Base-by-base conservation (phyloP, 2,113 vertebrate species). In the Mionectes macconnelli region DNA sequence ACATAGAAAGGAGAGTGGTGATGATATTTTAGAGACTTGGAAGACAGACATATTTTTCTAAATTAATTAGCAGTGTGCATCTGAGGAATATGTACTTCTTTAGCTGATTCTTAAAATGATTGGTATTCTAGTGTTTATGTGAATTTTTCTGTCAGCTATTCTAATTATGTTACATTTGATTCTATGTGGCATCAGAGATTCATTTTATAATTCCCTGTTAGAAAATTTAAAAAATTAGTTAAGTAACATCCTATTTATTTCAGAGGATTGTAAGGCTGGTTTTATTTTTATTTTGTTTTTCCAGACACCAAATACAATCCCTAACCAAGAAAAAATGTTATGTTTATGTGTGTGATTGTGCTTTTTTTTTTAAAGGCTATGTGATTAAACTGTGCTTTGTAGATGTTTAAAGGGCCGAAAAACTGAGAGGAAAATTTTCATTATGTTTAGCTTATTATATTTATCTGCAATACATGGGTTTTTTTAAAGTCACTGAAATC, bases 151-250 rank as follows among this genome's bases (percentile, higher is more conserved):
- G 5, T 89, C 22, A 67, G 22, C 22, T 63, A 21, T 50, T 64
- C 39, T 49, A 82, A 66, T 28, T 47, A 11, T 31, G 16, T 39
- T 62, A 66, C 66, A 62, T 83, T 70, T 59, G 8, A 72, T 45
- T 70, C 27, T 79, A 16, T 67, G n/a, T 50, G 57, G 6, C 47
- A 78, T 75, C 31, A 83, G 47, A 72, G 6, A 24, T 75, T 82
- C 10, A 30, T 79, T 79, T 75, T 66, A 52, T 52, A 86, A 57
- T 63, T 86, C 80, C 8, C 40, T 67, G 12, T 8, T 83, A 53
- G 42, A 67, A 94, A 84, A 91, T 45, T 20, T 44, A 37, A 89
- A 93, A 84, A 4, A 24, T 67, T 53, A 30, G 8, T 49, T 86
- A 74, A 47, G 10, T 47, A 70, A 57, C 1, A 2, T 52, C 75